phyloP scores from a whole-genome alignment of 2,888 invertebrate species.

The Argyresthia albistria region DNA sequence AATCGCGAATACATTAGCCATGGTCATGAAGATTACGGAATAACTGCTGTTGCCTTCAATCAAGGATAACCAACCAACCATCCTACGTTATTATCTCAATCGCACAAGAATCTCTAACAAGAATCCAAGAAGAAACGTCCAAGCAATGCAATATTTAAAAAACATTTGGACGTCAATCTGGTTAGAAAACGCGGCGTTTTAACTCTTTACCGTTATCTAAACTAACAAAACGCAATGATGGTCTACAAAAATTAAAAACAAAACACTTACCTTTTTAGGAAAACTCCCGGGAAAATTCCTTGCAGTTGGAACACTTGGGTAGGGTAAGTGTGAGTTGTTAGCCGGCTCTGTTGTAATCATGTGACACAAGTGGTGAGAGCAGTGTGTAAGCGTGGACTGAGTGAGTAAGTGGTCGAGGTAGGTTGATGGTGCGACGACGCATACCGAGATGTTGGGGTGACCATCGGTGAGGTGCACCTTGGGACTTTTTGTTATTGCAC shows the following conservation, averaged over 20 bases:
- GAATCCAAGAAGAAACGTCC: too few relatives aligned
- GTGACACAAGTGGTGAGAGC: background rate
- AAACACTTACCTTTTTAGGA: background rate
- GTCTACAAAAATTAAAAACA: background rate
- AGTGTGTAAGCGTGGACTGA: background rate
- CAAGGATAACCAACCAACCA: too few relatives aligned
- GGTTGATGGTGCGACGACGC: slow-evolving; percentile 11
- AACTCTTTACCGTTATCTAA: background rate
- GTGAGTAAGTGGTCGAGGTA: background rate
- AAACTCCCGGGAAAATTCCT: background rate
- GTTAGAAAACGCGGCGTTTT: too few relatives aligned
- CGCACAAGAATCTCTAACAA: too few relatives aligned
- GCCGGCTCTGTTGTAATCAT: background rate
- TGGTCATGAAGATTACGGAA: too few relatives aligned
- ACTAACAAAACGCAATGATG: background rate
- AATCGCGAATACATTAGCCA: too few relatives aligned
- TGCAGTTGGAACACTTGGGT: background rate
- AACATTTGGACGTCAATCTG: too few relatives aligned
- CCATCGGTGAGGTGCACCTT: slow-evolving; percentile 6
- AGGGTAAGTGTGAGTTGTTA: background rate
- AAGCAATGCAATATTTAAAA: too few relatives aligned
- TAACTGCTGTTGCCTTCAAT: too few relatives aligned
- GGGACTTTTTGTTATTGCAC: background rate
- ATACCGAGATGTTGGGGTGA: slow-evolving; percentile 15
- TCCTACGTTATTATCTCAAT: too few relatives aligned